phyloP scores from a whole-genome alignment of 2,797 vertebrate genomes.

The Gymnothorax reevesii region DNA sequence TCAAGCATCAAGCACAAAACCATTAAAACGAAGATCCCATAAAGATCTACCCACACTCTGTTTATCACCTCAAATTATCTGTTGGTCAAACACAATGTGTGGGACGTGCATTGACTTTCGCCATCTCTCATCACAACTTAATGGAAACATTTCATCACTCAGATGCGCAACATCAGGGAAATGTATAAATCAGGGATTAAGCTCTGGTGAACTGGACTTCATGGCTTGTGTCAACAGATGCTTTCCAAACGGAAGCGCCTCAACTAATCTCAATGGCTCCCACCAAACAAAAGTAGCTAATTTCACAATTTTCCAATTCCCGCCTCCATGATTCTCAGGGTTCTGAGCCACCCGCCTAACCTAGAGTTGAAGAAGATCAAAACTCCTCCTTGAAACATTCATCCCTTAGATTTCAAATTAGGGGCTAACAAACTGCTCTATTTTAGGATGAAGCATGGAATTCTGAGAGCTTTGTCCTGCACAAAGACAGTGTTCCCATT shows the following conservation, averaged over 20 bases:
- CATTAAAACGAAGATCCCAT: not conserved
- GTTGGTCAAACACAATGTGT: not conserved
- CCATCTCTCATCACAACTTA: not conserved
- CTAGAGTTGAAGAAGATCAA: slow-evolving; percentile 31
- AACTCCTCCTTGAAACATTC: slow-evolving; percentile 44
- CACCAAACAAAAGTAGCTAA: not conserved
- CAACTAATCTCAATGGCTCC: not conserved
- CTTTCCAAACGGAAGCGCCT: not conserved
- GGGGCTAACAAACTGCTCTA: slow-evolving; percentile 45
- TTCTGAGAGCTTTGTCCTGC: not conserved
- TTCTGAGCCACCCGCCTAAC: slow-evolving; percentile 36
- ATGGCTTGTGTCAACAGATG: slow-evolving; percentile 3
- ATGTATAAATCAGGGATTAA: not conserved
- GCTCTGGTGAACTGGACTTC: not conserved
- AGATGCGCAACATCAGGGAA: not conserved
- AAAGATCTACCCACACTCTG: not conserved
- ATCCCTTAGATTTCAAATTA: slow-evolving; percentile 49
- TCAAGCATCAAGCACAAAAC: slow-evolving; percentile 1
- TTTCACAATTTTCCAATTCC: slow-evolving; percentile 9
- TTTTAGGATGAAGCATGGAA: slow-evolving; percentile 34
- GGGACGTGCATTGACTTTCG: not conserved
- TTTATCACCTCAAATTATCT: not conserved
- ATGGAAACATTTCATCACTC: not conserved
- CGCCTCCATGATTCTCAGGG: slow-evolving; percentile 12
- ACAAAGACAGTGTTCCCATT: not conserved